Evolutionary conservation across 2,888 invertebrate species (phyloP), one percentile per base, ranked within the genome.

Genomic region (Archips xylosteana): DNA sequence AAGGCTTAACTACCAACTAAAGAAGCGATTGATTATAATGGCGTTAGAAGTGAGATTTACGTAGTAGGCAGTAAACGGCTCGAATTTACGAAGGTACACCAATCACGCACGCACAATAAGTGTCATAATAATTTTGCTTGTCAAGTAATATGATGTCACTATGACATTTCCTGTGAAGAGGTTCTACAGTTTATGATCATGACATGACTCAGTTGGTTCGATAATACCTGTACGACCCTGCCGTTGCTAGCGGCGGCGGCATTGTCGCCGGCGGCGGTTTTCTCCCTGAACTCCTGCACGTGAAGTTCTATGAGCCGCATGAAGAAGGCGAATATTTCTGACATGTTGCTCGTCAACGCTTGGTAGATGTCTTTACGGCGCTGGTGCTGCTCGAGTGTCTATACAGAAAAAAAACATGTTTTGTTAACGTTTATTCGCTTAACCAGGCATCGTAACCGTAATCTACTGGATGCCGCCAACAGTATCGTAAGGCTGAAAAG

Each of bases 351-450:
- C 0, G 97, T 98, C 42, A 99, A 93, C 5, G 98, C 98, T 86
- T 97, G 97, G 86, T 98, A 97, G 84, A 99, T 97, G 83, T 99
- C 99, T 85, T 98, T 97, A 61, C 98, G 95, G 61, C 99, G 95
- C 86, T 98, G 98, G 87, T 97, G 96, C 61, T 98, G 98, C 87
- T 98, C 98, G 75, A 98, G 90, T 0, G 97, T 98, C 96, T 96
- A 83, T 3, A 67, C 23, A 23, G 72, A 62, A 8, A 64, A 47
- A 42, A 51, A 32, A 13, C 2, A 9, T 6, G n/a, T 60, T 47
- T 51, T 49, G 13, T 49, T n/a, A n/a, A n/a, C 49, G 3, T n/a
- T 49, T 49, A 13, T 23, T 23, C 23, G 23, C 23, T 23, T 23
- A 23, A 23, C 23, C 23, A 23, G 23, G 23, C 23, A 23, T 1